These are phyloP conservation scores for Hypomesus transpacificus DNA, from an alignment of 2,113 vertebrate genomes.

Conservation along the genomic window DNA sequence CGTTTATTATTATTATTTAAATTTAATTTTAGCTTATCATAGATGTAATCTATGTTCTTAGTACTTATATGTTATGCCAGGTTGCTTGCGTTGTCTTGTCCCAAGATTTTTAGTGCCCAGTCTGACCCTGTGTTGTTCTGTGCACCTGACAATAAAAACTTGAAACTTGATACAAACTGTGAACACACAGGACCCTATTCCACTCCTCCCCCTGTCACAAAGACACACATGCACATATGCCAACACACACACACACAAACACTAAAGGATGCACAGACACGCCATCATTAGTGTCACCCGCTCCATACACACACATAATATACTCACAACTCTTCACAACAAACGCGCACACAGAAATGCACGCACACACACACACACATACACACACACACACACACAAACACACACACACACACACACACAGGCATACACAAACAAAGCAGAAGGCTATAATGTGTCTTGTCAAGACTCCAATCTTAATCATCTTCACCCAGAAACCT, in stretches of 20 bases:
- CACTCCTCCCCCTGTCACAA: neutral
- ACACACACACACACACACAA: neutral
- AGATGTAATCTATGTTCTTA: too few species aligned
- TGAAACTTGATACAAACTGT: too few species aligned
- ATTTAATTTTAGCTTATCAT: too few species aligned
- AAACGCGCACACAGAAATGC: neutral
- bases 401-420: neutral
- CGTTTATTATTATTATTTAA: too few species aligned
- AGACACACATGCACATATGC: neutral
- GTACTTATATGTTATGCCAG: too few species aligned
- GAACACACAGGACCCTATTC: too few species aligned
- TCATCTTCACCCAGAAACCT: slow-evolving; percentile 31
- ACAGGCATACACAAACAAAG: neutral
- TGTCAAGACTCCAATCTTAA: slow-evolving; percentile 4
- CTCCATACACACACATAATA: neutral
- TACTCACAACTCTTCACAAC: neutral
- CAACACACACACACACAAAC: neutral
- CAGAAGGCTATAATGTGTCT: neutral
- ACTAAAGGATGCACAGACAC: neutral
- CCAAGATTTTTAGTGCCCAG: too few species aligned
- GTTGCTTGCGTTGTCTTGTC: too few species aligned
- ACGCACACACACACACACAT: neutral
- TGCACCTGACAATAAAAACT: too few species aligned
- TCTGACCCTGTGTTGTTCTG: too few species aligned
- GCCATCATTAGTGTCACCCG: neutral